phyloP scores from a whole-genome alignment of 1,140 invertebrate genomes.

The Cyphomyrmex costatus region DNA sequence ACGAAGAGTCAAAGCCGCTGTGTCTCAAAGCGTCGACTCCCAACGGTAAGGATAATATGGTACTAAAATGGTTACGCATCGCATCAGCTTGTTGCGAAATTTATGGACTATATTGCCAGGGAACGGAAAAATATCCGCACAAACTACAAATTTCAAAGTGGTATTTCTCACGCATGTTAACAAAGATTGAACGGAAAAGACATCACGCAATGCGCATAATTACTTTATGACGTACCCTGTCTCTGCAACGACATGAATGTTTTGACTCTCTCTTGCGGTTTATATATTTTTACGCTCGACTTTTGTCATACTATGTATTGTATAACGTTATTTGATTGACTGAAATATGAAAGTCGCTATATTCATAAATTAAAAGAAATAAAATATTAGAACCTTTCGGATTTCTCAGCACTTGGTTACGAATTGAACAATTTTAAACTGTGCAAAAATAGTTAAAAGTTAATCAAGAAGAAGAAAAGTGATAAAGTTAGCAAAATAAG shows the following conservation, averaged over 20 bases:
- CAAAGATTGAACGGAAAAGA: slow-evolving; percentile 62
- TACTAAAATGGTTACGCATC: slow-evolving; percentile 68
- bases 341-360: too few relatives aligned
- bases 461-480: too few relatives aligned
- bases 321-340: too few relatives aligned
- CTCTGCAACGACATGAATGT: neutral
- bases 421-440: too few relatives aligned
- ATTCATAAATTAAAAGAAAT: too few relatives aligned
- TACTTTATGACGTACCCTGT: neutral
- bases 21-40: slow-evolving; percentile 10
- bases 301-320: neutral
- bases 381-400: too few relatives aligned
- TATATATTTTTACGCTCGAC: neutral
- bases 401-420: too few relatives aligned
- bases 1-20: slow-evolving; percentile 26
- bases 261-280: neutral
- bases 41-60: slow-evolving; percentile 53
- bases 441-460: too few relatives aligned
- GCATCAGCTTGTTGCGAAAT: slow-evolving; percentile 64
- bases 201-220: neutral
- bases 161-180: slow-evolving; percentile 68
- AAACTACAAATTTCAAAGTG: slow-evolving; percentile 61
- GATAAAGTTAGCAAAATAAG: too few relatives aligned
- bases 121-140: slow-evolving; percentile 49
- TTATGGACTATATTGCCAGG: slow-evolving; percentile 60